A percentile compares a stretch with the other conserved stretches of the same genome.
phyloP scores from a whole-genome alignment of 1,140 invertebrate species.

The Musca vetustissima region DNA sequence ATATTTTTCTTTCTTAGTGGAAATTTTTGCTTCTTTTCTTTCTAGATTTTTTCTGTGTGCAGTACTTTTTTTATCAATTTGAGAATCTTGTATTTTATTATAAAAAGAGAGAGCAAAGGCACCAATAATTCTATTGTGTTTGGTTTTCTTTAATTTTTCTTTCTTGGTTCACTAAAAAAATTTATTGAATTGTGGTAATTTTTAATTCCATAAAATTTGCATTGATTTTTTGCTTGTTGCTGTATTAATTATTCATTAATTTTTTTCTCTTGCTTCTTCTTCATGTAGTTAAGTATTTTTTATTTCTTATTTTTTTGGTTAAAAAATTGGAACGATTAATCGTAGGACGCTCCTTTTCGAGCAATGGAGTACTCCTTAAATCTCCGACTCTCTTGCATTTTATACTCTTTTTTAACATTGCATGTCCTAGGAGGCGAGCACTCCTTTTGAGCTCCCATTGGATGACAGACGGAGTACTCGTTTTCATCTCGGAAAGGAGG shows the following conservation, averaged over 20 bases:
- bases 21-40: not conserved
- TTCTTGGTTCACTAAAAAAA: not conserved
- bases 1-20: not conserved
- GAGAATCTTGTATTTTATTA: not conserved
- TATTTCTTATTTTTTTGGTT: too few relatives aligned
- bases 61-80: not conserved
- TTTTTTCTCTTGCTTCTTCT: conserved; percentile 17
- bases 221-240: too few relatives aligned
- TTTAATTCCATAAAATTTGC: not conserved
- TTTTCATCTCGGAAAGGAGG: too few relatives aligned
- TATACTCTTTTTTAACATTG: too few relatives aligned
- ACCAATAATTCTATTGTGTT: conserved; percentile 4
- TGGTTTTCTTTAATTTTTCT: not conserved
- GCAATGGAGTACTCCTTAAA: too few relatives aligned
- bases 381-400: too few relatives aligned
- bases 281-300: conserved; percentile 6
- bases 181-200: not conserved
- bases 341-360: too few relatives aligned
- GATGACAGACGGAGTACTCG: too few relatives aligned
- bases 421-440: too few relatives aligned
- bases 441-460: too few relatives aligned
- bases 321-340: too few relatives aligned
- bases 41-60: not conserved
- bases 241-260: conserved; percentile 11
- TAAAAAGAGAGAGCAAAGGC: conserved; percentile 12